Evolutionary conservation across 1,140 invertebrate species (phyloP), one percentile per base, ranked within the genome.

Genomic region (Saccostrea echinata): DNA sequence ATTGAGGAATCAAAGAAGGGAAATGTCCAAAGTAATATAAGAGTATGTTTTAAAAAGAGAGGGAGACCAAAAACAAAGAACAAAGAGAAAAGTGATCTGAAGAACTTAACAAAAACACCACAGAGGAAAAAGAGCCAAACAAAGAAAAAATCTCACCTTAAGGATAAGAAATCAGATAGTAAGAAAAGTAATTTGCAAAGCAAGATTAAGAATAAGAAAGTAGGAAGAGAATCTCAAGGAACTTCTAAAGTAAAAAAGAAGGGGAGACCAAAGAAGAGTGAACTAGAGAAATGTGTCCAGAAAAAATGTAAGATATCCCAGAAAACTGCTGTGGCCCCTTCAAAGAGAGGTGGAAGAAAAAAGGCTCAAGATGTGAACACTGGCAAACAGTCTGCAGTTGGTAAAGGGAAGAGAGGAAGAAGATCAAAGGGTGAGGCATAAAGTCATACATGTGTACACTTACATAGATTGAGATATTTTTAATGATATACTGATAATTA

Each of bases 31-130:
- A 76, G 68, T 76, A 76, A 27, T 30, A 30, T 30, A 3, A 71
- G 64, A 30, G 68, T 76, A 4, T 76, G 68, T 33, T 76, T 76
- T 76, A 76, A 76, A 83, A 83, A 53, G 35, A 83, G 30, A 51
- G 52, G 81, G 18, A 83, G 52, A 27, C 35, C 35, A 51, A 83
- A 53, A 53, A n/a, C 24, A 30, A 53, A 83, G 30, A 51, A n/a
- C 6, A 4, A 52, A 51, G 43, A 52, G 24, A 83, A 53, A 52
- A 3, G 16, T 52, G 43, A 9, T 18, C 16, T 3, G 1, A 52
- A 30, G 33, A 27, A 43, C 12, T 6, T 1, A 51, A 51, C 18
- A n/a, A 52, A 52, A 8, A 27, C 33, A 51, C n/a, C 12, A 33
- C 4, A n/a, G 30, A n/a, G 43, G 13, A 76, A 76, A 30, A 33